These are phyloP conservation scores for Oreonectes daqikongensis DNA, from an alignment of 2,797 vertebrate genomes.

Conservation along the genomic window DNA sequence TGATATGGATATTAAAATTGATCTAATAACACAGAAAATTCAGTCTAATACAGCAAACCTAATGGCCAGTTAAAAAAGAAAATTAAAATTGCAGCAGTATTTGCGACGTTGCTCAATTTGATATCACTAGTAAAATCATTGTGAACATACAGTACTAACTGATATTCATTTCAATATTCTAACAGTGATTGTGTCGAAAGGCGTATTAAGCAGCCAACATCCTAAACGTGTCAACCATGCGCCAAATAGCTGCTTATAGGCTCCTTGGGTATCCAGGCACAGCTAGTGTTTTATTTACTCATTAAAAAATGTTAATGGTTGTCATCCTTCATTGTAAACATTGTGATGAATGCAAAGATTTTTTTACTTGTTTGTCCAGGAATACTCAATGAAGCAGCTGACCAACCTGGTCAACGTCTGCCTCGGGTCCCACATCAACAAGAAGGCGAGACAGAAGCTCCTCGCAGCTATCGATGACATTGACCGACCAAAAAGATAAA, in stretches of 20 bases:
- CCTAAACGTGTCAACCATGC: background rate
- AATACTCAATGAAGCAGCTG: conserved; percentile 97
- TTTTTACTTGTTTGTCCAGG: conserved; percentile 73
- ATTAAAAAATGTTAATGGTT: background rate
- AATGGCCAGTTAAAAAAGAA: no score
- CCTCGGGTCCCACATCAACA: conserved; percentile 97
- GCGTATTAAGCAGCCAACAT: no score
- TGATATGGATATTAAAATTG: background rate
- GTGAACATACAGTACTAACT: background rate
- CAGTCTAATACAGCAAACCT: no score
- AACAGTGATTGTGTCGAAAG: background rate
- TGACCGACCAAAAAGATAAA: conserved; percentile 95
- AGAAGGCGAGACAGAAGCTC: conserved; percentile 96
- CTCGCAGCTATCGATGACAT: conserved; percentile 95
- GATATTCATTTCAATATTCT: background rate
- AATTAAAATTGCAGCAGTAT: no score
- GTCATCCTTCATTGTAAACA: background rate
- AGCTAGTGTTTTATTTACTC: background rate
- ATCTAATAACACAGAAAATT: no score
- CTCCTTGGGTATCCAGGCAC: background rate
- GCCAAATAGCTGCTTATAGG: no score
- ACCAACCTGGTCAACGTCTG: conserved; percentile 97
- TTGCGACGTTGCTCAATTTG: no score
- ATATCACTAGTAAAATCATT: no score
- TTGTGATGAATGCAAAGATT: background rate